Percentiles rank a stretch among this genome's conserved stretches.
phyloP scores from a whole-genome alignment of 1,140 invertebrate species.

The Zelostemma sp. region DNA sequence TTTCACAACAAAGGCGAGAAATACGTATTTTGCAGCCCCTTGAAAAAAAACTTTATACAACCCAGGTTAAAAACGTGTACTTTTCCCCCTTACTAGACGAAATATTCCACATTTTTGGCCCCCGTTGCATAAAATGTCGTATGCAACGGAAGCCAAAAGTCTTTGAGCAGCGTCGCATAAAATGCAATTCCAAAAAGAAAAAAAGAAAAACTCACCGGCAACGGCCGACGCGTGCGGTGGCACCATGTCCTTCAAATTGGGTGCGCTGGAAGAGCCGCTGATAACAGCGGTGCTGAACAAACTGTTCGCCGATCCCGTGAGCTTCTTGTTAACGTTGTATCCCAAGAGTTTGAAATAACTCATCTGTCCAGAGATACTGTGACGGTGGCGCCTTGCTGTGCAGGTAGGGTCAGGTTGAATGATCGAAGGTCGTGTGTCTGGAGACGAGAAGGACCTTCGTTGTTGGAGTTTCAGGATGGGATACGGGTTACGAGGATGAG shows the following conservation, averaged over 20 bases:
- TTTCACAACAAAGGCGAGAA: too few species aligned
- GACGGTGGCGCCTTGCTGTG: constrained; percentile 85
- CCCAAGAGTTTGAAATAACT: constrained; percentile 90
- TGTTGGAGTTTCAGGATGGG: constrained; percentile 57
- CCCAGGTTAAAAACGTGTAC: too few species aligned
- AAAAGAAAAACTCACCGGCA: constrained; percentile 74
- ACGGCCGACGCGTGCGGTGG: constrained; percentile 76
- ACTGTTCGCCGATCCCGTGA: constrained; percentile 80
- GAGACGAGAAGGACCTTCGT: constrained; percentile 67
- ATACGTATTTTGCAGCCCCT: too few species aligned
- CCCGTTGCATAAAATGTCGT: too few species aligned
- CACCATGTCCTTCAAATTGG: constrained; percentile 89
- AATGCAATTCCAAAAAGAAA: too few species aligned
- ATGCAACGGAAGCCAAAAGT: too few species aligned
- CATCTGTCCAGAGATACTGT: constrained; percentile 94
- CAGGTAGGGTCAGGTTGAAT: constrained; percentile 72
- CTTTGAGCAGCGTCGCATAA: too few species aligned
- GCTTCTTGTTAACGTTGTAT: constrained; percentile 77
- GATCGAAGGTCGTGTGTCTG: constrained; percentile 70
- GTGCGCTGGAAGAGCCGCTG: constrained; percentile 90
- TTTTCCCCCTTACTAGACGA: too few species aligned
- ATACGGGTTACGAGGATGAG: constrained; percentile 13
- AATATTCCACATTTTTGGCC: too few species aligned
- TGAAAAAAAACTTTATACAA: too few species aligned
- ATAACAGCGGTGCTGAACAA: constrained; percentile 95